Percentiles rank a stretch among this genome's conserved stretches.
Conservation (phyloP, 2,888 invertebrate species). For the Rugalucina vietnamica region DNA sequence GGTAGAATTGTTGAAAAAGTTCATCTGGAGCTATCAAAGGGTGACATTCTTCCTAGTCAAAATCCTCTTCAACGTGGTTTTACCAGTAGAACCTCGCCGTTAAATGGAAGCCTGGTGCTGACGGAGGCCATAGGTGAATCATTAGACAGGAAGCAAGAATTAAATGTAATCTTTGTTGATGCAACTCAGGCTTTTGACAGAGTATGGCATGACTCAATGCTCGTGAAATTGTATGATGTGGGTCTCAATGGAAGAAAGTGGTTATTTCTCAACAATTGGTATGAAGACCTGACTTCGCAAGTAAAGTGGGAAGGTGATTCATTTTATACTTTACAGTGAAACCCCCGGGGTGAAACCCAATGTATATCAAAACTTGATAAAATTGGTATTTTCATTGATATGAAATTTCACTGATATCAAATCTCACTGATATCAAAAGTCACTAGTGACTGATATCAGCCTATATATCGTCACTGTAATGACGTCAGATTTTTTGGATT, state of each 20-base stretch:
- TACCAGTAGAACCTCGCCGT: neutral
- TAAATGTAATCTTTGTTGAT: too few species aligned
- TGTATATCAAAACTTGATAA: too few species aligned
- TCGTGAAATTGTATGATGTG: neutral
- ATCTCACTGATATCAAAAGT: too few species aligned
- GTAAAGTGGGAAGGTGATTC: neutral
- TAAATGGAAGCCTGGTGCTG: neutral
- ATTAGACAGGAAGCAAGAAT: neutral
- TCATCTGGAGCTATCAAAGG: neutral
- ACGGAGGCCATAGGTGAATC: neutral
- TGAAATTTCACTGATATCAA: too few species aligned
- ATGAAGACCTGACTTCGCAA: neutral
- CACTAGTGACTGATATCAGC: too few species aligned
- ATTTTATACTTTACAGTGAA: neutral
- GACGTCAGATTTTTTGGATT: too few species aligned
- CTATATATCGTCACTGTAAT: too few species aligned
- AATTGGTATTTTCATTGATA: too few species aligned
- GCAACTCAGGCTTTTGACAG: neutral
- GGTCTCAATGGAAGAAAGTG: neutral
- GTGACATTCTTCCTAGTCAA: neutral
- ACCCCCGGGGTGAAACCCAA: neutral
- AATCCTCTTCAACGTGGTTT: neutral
- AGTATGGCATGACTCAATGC: constrained; percentile 2
- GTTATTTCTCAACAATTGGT: neutral
- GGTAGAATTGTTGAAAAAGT: neutral